A percentile compares a stretch with the other conserved stretches of the same genome.
Evolutionary conservation across 2,797 vertebrate genomes (phyloP).

Genomic region (Crenichthys baileyi): DNA sequence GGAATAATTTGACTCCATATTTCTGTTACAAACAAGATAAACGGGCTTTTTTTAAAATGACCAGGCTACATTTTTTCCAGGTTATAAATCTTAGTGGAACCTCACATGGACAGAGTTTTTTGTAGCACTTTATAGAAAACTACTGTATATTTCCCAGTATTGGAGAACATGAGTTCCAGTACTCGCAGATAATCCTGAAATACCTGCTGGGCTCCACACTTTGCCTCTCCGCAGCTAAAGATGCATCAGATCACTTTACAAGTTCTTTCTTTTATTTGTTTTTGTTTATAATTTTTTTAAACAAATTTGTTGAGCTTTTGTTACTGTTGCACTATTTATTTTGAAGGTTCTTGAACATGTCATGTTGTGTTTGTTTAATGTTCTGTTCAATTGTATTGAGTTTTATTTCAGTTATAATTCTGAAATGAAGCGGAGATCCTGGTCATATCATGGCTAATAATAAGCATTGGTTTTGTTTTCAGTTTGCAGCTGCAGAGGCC

Average conservation of each 20-base stretch:
- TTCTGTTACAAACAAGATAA: background rate
- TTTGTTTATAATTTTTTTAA: slow-evolving; percentile 10
- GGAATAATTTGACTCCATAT: background rate
- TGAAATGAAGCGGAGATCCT: background rate
- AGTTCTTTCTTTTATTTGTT: slow-evolving; percentile 1
- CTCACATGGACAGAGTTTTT: background rate
- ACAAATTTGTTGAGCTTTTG: background rate
- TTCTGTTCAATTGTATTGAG: background rate
- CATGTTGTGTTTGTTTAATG: background rate
- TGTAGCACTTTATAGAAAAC: background rate
- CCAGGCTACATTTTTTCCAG: background rate
- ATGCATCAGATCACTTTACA: slow-evolving; percentile 14
- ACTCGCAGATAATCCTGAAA: background rate
- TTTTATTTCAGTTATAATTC: background rate
- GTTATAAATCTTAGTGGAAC: background rate
- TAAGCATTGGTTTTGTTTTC: background rate
- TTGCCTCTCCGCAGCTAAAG: background rate
- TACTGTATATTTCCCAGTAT: background rate
- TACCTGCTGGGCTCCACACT: slow-evolving; percentile 22
- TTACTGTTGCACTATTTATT: background rate
- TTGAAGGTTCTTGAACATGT: background rate
- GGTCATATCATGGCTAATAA: background rate
- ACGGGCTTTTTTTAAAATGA: background rate
- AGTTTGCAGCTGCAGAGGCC: background rate
- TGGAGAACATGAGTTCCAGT: background rate